Conservation (phyloP, 2,888 invertebrate genomes). For the Notodonta dromedarius region DNA sequence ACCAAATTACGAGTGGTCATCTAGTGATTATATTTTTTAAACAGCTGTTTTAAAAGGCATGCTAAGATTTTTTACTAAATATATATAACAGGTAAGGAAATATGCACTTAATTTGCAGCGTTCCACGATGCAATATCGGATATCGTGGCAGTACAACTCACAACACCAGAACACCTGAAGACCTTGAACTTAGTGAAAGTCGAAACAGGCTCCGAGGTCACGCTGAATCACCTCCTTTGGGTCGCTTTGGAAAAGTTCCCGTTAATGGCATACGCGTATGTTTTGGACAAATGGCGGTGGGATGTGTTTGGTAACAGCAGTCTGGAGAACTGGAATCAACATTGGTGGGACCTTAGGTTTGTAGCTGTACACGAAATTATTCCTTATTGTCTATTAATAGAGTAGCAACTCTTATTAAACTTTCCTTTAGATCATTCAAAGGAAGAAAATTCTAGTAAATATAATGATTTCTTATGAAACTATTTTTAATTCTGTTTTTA, state of each 20-base stretch:
- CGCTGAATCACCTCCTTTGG: slow-evolving; percentile 72
- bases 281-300: slow-evolving; percentile 77
- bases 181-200: slow-evolving; percentile 69
- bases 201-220: slow-evolving; percentile 62
- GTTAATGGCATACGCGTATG: slow-evolving; percentile 73
- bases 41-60: no score
- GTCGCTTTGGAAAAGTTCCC: slow-evolving; percentile 75
- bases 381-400: no score
- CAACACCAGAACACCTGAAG: slow-evolving; percentile 78
- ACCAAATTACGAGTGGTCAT: no score
- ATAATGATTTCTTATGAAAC: no score
- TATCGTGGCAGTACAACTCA: slow-evolving; percentile 84
- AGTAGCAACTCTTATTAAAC: no score
- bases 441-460: no score
- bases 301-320: slow-evolving; percentile 68
- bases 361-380: not conserved
- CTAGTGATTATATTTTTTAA: no score
- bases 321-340: slow-evolving; percentile 69
- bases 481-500: no score
- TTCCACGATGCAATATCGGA: slow-evolving; percentile 87
- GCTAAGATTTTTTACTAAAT: no score
- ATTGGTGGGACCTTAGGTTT: slow-evolving; percentile 78
- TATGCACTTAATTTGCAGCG: slow-evolving; percentile 58
- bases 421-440: no score
- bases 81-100: no score